Evolutionary conservation across 2,888 invertebrate genomes (phyloP).

Genomic region (Himalopsyche anomala): DNA sequence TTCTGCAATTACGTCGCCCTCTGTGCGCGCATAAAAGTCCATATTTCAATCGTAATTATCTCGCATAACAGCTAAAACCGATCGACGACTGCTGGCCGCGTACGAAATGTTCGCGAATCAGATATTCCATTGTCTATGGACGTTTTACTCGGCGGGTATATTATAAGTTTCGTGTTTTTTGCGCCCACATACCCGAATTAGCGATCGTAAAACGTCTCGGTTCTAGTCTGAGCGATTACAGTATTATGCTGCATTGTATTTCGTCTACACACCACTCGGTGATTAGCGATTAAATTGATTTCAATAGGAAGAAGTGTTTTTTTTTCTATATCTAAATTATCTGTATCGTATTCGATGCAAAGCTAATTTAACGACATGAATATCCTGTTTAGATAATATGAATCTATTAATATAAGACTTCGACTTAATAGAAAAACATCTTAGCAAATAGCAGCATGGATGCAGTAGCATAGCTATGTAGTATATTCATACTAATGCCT

Average conservation of each 20-base stretch:
- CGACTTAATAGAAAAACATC: too few species aligned
- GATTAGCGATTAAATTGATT: constrained; percentile 8
- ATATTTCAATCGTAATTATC: constrained; percentile 15
- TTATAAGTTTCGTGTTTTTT: not conserved
- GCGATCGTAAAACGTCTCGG: constrained; percentile 36
- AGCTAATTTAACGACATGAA: constrained; percentile 1
- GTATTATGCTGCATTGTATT: not conserved
- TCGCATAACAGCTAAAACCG: not conserved
- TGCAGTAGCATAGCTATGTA: too few species aligned
- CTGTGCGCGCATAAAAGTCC: not conserved
- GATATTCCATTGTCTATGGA: constrained; percentile 18
- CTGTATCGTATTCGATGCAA: not conserved
- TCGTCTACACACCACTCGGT: not conserved
- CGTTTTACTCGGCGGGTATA: constrained; percentile 17
- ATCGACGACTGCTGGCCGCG: not conserved
- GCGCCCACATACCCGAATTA: constrained; percentile 31
- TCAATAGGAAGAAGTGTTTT: not conserved
- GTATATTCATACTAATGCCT: too few species aligned
- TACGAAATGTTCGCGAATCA: constrained; percentile 32
- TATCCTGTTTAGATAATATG: too few species aligned
- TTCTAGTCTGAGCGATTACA: not conserved
- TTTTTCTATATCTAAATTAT: not conserved
- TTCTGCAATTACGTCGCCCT: constrained; percentile 3
- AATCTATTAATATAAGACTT: too few species aligned
- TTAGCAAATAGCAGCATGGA: too few species aligned